Percentiles rank a stretch among this genome's conserved stretches.
These are phyloP conservation scores for Megaleporinus macrocephalus DNA, from an alignment of 2,113 vertebrate species.

Conservation along the genomic window DNA sequence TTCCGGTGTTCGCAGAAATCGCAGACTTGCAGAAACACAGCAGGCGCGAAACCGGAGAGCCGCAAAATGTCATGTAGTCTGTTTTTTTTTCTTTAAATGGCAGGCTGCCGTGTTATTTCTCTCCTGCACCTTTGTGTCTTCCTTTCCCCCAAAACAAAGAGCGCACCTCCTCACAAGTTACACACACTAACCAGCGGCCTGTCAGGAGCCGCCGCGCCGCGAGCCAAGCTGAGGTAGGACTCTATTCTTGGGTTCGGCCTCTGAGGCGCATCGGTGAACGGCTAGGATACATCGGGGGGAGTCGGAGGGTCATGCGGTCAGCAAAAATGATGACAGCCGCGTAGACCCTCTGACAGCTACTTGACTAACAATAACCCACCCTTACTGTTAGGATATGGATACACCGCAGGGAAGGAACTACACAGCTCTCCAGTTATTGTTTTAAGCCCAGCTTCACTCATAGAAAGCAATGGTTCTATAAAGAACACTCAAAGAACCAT, in stretches of 20 bases:
- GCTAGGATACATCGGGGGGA: not conserved
- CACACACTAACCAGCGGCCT: not conserved
- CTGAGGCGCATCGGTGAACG: not conserved
- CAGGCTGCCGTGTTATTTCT: not conserved
- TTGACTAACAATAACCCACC: not conserved
- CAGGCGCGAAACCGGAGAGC: not conserved
- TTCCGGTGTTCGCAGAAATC: not conserved
- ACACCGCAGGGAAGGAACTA: not conserved
- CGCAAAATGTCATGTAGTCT: conserved; percentile 6
- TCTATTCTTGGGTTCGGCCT: not conserved
- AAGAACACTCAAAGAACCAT: too few relatives aligned
- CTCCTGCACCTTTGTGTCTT: conserved; percentile 11
- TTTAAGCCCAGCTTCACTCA: too few relatives aligned
- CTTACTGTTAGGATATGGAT: not conserved
- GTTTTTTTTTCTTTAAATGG: conserved; percentile 41
- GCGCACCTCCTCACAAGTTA: not conserved
- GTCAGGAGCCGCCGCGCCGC: conserved; percentile 1
- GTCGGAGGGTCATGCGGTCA: not conserved
- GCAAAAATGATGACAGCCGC: not conserved
- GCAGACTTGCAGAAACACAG: not conserved
- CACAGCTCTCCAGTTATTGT: too few relatives aligned
- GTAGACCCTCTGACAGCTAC: not conserved
- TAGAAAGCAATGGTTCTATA: too few relatives aligned
- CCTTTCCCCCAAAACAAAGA: conserved; percentile 25
- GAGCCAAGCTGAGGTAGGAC: not conserved